Evolutionary conservation across 2,888 invertebrate species (phyloP).

Genomic region (Drosophila yooni): DNA sequence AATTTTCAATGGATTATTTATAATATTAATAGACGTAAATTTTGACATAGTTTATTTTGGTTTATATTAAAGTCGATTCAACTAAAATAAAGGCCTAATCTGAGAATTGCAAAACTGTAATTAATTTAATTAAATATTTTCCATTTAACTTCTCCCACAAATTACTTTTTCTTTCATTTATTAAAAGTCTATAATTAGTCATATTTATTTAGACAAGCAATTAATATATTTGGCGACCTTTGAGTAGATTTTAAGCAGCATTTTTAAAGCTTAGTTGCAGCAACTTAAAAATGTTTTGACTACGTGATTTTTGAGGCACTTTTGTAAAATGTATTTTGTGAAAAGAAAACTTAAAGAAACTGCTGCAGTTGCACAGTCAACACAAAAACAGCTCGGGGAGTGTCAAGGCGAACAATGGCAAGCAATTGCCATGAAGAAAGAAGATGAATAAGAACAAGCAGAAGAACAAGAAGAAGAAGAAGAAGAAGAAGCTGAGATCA

Average conservation of each 20-base stretch:
- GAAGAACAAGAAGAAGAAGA: constrained; percentile 22
- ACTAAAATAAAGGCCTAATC: too few species aligned
- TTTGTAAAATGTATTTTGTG: constrained; percentile 5
- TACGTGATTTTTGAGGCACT: constrained; percentile 36
- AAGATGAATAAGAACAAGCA: constrained; percentile 36
- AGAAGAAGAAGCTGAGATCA: constrained; percentile 11
- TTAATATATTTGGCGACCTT: neutral
- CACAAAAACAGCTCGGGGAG: constrained; percentile 3
- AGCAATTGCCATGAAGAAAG: constrained; percentile 28
- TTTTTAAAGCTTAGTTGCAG: neutral
- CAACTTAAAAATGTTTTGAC: neutral
- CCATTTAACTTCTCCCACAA: neutral
- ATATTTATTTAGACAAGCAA: neutral
- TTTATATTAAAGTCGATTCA: neutral
- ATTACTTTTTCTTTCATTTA: neutral
- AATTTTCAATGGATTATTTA: neutral
- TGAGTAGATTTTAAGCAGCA: neutral
- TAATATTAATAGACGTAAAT: neutral
- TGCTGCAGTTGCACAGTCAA: constrained; percentile 38
- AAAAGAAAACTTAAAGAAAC: constrained; percentile 9
- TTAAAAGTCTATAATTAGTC: neutral
- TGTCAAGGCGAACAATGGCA: constrained; percentile 29
- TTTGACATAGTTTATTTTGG: neutral
- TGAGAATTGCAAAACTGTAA: too few species aligned
- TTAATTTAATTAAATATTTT: too few species aligned